A percentile compares a stretch with the other conserved stretches of the same genome.
phyloP scores from a whole-genome alignment of 2,797 vertebrate genomes.

The Psittacula derbiana region DNA sequence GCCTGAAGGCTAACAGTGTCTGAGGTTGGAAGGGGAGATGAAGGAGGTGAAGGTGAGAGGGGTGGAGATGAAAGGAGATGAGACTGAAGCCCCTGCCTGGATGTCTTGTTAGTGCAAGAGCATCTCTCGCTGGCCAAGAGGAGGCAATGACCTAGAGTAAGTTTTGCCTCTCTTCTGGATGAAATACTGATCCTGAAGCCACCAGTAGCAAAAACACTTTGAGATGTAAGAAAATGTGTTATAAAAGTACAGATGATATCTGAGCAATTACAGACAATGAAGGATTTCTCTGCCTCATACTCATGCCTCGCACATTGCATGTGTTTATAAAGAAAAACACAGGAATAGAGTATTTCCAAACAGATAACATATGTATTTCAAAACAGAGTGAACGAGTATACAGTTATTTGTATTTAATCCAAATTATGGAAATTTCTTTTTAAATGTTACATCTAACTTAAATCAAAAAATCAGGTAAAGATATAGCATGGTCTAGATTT shows the following conservation, averaged over 20 bases:
- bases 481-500: not conserved
- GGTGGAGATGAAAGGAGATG: not conserved
- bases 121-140: conserved; percentile 39
- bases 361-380: not conserved
- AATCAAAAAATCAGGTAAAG: not conserved
- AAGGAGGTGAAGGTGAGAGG: not conserved
- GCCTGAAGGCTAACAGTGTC: not conserved
- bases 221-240: not conserved
- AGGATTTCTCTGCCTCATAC: not conserved
- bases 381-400: not conserved
- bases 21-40: not conserved
- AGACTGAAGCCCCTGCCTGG: not conserved
- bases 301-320: not conserved
- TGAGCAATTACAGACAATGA: not conserved
- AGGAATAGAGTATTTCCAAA: not conserved
- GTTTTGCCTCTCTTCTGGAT: not conserved
- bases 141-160: not conserved
- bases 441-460: not conserved
- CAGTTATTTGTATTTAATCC: not conserved
- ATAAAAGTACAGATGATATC: not conserved
- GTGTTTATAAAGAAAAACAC: not conserved
- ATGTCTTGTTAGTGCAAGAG: conserved; percentile 28
- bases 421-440: not conserved
- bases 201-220: not conserved
- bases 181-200: not conserved